Evolutionary conservation across 1,140 invertebrate genomes (phyloP).

Genomic region (Drosophila truncata): DNA sequence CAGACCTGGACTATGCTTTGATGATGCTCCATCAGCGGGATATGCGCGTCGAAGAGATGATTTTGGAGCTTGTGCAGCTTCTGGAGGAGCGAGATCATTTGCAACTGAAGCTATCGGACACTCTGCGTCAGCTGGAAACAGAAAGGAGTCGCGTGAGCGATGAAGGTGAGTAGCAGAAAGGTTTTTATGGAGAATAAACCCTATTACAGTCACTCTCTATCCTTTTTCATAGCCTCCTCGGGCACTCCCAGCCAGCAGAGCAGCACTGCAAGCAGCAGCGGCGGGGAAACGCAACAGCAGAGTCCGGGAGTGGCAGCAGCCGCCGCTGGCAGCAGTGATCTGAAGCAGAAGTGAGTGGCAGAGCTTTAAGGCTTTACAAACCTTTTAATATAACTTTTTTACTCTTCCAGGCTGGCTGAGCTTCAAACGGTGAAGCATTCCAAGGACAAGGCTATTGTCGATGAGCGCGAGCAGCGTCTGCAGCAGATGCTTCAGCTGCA

Average conservation of each 20-base stretch:
- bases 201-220: background rate
- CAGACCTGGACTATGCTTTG: slow-evolving; percentile 92
- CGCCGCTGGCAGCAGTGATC: slow-evolving; percentile 54
- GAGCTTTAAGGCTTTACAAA: too few relatives aligned
- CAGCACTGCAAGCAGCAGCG: slow-evolving; percentile 32
- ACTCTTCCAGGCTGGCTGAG: slow-evolving; percentile 88
- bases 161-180: slow-evolving; percentile 30
- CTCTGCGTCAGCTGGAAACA: slow-evolving; percentile 90
- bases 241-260: slow-evolving; percentile 42
- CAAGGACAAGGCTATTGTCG: slow-evolving; percentile 90
- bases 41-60: slow-evolving; percentile 94
- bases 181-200: background rate
- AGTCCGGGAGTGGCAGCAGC: slow-evolving; percentile 20
- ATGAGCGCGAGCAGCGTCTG: slow-evolving; percentile 91
- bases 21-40: slow-evolving; percentile 95
- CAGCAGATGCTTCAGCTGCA: slow-evolving; percentile 91
- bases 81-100: slow-evolving; percentile 94
- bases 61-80: slow-evolving; percentile 92
- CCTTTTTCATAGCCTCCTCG: slow-evolving; percentile 21
- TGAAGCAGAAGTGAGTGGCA: slow-evolving; percentile 81
- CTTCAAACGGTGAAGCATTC: slow-evolving; percentile 90
- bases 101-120: slow-evolving; percentile 92
- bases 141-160: slow-evolving; percentile 68
- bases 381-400: too few relatives aligned
- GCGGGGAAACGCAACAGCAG: slow-evolving; percentile 6